A percentile compares a stretch with the other conserved stretches of the same genome.
These are phyloP conservation scores for Rhyacophila brunnea DNA, from an alignment of 1,140 invertebrate species.

Conservation along the genomic window DNA sequence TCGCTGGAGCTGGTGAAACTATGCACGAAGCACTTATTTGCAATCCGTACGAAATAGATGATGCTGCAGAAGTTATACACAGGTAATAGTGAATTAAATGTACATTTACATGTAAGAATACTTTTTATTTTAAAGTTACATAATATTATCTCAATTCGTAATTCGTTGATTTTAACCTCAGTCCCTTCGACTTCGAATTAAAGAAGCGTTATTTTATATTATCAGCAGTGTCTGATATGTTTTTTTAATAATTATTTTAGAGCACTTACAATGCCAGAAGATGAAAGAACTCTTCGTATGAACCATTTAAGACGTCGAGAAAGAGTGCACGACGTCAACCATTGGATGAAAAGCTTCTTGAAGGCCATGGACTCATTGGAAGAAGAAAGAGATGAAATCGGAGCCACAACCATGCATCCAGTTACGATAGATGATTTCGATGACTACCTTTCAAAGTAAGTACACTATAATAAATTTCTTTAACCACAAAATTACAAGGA, in stretches of 20 bases:
- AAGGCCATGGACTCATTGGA: constrained; percentile 79
- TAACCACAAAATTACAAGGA: too few species aligned
- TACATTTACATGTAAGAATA: too few species aligned
- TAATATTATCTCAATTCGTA: neutral
- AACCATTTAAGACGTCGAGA: constrained; percentile 79
- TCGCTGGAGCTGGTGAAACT: constrained; percentile 87
- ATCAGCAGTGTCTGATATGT: neutral
- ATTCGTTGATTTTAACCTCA: too few species aligned
- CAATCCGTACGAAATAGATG: constrained; percentile 87
- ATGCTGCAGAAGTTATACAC: constrained; percentile 82
- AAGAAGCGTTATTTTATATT: neutral
- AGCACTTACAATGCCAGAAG: constrained; percentile 86
- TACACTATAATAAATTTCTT: too few species aligned
- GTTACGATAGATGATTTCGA: constrained; percentile 86
- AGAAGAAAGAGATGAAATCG: constrained; percentile 76
- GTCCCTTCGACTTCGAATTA: too few species aligned
- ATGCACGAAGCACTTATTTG: constrained; percentile 89
- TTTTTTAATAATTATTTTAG: constrained; percentile 42
- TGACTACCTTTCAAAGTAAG: constrained; percentile 78
- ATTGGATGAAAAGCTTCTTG: constrained; percentile 86
- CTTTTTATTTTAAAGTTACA: too few species aligned
- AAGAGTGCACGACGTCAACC: constrained; percentile 79
- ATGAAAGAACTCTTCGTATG: constrained; percentile 84
- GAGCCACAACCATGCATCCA: constrained; percentile 79
- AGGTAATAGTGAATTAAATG: constrained; percentile 51